These are phyloP conservation scores for Zaprionus ornatus DNA, from an alignment of 1,140 invertebrate genomes.

Conservation along the genomic window DNA sequence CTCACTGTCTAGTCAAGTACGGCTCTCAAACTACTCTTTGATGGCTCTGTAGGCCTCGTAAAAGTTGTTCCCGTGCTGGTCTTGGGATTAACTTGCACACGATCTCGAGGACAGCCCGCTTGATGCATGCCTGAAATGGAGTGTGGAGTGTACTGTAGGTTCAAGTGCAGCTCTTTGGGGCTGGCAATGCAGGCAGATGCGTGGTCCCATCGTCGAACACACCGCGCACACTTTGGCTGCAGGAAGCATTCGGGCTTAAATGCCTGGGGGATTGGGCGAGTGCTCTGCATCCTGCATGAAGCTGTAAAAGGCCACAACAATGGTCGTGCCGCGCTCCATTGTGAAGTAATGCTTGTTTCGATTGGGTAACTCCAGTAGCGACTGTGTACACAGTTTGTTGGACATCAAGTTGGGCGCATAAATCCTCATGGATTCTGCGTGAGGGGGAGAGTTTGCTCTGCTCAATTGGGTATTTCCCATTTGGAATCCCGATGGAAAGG, in stretches of 20 bases:
- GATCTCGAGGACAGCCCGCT: not conserved
- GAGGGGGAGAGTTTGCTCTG: not conserved
- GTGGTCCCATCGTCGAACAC: not conserved
- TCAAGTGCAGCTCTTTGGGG: not conserved
- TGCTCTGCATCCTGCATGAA: not conserved
- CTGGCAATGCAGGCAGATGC: too few species aligned
- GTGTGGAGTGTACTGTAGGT: not conserved
- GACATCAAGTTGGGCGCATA: not conserved
- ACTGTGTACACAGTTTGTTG: not conserved
- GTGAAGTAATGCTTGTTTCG: conserved; percentile 3
- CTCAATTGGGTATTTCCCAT: not conserved
- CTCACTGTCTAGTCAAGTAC: too few species aligned
- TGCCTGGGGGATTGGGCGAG: not conserved
- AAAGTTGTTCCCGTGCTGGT: not conserved
- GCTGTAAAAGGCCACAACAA: not conserved
- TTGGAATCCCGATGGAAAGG: not conserved
- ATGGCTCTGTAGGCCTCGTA: not conserved
- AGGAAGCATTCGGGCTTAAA: not conserved
- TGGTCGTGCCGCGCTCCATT: not conserved
- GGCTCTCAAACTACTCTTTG: not conserved
- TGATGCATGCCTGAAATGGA: not conserved
- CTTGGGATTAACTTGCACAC: not conserved
- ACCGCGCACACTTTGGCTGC: not conserved
- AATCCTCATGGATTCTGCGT: not conserved
- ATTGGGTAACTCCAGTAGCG: not conserved